Evolutionary conservation across 1,140 invertebrate species (phyloP).

Genomic region (Aphis craccivora): DNA sequence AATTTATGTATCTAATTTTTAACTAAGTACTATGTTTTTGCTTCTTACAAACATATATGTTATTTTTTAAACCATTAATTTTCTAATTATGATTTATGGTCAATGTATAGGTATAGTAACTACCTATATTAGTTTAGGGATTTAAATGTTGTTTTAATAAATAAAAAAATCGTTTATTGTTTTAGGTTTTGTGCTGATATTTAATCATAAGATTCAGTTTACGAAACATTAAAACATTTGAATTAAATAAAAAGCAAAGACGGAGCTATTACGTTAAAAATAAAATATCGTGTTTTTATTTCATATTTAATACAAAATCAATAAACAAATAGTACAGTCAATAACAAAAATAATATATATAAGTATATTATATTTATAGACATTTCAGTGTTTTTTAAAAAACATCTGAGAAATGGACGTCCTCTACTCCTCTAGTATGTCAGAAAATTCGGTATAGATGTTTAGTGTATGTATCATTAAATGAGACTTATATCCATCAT

Average conservation of each 20-base stretch:
- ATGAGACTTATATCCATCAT: not conserved
- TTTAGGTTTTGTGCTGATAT: not conserved
- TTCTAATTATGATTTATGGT: no score
- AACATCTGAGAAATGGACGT: not conserved
- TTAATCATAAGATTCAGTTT: no score
- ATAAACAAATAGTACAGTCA: not conserved
- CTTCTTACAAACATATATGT: no score
- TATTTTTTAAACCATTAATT: no score
- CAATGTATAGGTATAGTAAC: no score
- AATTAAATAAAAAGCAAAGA: not conserved
- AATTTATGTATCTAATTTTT: no score
- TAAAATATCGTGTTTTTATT: not conserved
- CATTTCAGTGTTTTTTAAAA: not conserved
- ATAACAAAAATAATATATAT: not conserved
- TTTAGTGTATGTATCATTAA: not conserved
- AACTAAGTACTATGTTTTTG: no score
- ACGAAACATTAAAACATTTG: not conserved
- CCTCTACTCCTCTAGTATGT: not conserved
- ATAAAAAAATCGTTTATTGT: not conserved
- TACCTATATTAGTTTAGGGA: not conserved
- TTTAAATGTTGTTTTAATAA: not conserved
- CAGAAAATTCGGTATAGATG: not conserved
- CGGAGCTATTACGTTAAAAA: not conserved
- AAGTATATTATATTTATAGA: not conserved
- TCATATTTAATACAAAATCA: not conserved